Evolutionary conservation across 2,888 invertebrate species (phyloP), one percentile per base, ranked within the genome.

Genomic region (Pilophorus perplexus): DNA sequence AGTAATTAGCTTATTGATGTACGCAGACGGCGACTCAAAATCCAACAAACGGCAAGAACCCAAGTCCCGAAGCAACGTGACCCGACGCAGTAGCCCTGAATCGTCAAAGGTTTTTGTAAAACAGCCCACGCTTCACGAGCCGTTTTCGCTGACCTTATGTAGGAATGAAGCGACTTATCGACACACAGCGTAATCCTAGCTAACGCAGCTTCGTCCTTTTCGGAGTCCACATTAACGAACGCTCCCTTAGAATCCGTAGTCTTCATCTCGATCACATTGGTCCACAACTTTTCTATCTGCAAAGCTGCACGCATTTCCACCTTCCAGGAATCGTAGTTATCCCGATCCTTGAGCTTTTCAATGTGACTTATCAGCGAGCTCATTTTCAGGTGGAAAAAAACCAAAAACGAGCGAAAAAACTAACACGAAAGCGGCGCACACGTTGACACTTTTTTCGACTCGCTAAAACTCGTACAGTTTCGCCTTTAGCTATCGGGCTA

Each of bases 1-100:
- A 23, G 50, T 50, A 25, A 50, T 50, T n/a, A 23, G 25, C 14
- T 50, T 50, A 23, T 50, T 25, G n/a, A 22, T 23, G n/a, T 25
- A 50, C 3, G 25, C 23, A 2, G 50, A 12, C n/a, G 50, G 23
- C 3, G 23, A 23, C 10, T 50, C 25, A 25, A 50, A 50, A 5
- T 48, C 48, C 2, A n/a, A 4, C 6, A 50, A 14, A 22, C 25
- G 6, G n/a, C 50, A 50, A 23, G 23, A 50, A 2, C 50, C n/a
- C 2, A 50, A 12, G 25, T 50, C 50, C 25, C 25, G 50, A 12
- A 50, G 2, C 3, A 23, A 25, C 48, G 25, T 50, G 25, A 50
- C 50, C 4, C 50, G 50, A 12, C 50, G 23, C 22, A 48, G 12
- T 6, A 42, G 42, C 6, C n/a, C n/a, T n/a, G n/a, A n/a, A n/a